Evolutionary conservation across 2,113 vertebrate genomes (phyloP).

Genomic region (Dasypus novemcinctus): DNA sequence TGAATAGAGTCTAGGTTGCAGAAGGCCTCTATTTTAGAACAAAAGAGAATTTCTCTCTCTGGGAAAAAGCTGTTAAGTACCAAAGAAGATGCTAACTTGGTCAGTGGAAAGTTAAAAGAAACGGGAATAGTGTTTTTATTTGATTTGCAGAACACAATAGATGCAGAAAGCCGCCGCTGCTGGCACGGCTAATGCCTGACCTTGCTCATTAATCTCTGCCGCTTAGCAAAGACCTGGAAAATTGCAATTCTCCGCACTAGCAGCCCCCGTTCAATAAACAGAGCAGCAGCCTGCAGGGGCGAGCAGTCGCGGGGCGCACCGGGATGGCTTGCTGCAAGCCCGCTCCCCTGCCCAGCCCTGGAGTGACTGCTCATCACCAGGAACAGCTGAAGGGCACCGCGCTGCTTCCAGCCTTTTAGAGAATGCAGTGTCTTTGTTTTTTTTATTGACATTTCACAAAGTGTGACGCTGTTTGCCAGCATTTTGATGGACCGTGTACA

Average conservation of each 20-base stretch:
- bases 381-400: slow-evolving; percentile 22
- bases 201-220: slow-evolving; percentile 84
- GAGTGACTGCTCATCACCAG: slow-evolving; percentile 73
- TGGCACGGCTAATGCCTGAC: slow-evolving; percentile 76
- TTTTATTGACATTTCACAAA: slow-evolving; percentile 42
- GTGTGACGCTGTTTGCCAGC: slow-evolving; percentile 20
- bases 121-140: slow-evolving; percentile 11
- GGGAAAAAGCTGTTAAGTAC: background rate
- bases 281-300: slow-evolving; percentile 51
- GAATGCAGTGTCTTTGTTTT: slow-evolving; percentile 20
- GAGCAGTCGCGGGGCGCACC: slow-evolving; percentile 56
- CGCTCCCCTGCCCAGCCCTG: slow-evolving; percentile 60
- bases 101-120: background rate
- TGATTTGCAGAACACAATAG: background rate
- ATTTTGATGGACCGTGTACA: background rate
- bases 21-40: slow-evolving; percentile 34
- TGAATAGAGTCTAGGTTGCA: background rate
- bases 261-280: slow-evolving; percentile 71
- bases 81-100: background rate
- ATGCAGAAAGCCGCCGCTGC: slow-evolving; percentile 16
- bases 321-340: slow-evolving; percentile 61
- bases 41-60: background rate
- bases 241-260: slow-evolving; percentile 81
- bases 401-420: slow-evolving; percentile 27
- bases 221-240: slow-evolving; percentile 80